These are phyloP conservation scores for Tetrapedia diversipes DNA, from an alignment of 2,888 invertebrate species.

Conservation along the genomic window DNA sequence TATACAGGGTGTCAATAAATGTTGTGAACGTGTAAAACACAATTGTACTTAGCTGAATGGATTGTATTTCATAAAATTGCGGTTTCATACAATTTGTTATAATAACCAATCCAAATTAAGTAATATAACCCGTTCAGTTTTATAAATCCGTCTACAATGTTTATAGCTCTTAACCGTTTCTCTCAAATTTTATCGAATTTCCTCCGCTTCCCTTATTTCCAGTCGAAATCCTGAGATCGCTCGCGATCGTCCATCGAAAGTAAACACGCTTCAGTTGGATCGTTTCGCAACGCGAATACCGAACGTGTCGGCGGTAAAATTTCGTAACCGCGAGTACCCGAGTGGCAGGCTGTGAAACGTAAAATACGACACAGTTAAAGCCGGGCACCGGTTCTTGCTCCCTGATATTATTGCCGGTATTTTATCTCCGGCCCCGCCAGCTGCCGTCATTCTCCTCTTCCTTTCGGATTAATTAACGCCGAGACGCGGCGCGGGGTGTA, in stretches of 20 bases:
- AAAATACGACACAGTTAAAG: conserved; percentile 34
- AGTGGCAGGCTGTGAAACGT: conserved; percentile 12
- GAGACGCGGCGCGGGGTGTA: conserved; percentile 23
- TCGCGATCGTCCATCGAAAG: too few relatives aligned
- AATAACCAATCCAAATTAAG: too few relatives aligned
- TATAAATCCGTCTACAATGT: too few relatives aligned
- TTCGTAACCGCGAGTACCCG: conserved; percentile 11
- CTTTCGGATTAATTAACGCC: conserved; percentile 51
- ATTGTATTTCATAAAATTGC: too few relatives aligned
- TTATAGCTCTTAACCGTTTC: too few relatives aligned
- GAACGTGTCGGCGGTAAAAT: conserved; percentile 9
- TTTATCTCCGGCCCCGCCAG: conserved; percentile 32
- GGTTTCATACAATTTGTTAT: too few relatives aligned
- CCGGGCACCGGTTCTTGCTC: conserved; percentile 16
- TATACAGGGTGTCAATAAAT: too few relatives aligned
- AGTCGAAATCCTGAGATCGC: too few relatives aligned
- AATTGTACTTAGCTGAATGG: too few relatives aligned
- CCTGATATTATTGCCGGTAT: conserved; percentile 31
- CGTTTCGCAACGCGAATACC: not conserved
- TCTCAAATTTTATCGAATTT: not conserved
- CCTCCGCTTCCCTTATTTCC: not conserved
- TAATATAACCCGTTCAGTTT: too few relatives aligned
- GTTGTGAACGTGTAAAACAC: too few relatives aligned
- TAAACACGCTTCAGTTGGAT: not conserved
- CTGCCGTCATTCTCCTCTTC: not conserved